Percentiles rank a stretch among this genome's conserved stretches.
phyloP scores from a whole-genome alignment of 2,888 invertebrate species.

The Geophilus truncorum region DNA sequence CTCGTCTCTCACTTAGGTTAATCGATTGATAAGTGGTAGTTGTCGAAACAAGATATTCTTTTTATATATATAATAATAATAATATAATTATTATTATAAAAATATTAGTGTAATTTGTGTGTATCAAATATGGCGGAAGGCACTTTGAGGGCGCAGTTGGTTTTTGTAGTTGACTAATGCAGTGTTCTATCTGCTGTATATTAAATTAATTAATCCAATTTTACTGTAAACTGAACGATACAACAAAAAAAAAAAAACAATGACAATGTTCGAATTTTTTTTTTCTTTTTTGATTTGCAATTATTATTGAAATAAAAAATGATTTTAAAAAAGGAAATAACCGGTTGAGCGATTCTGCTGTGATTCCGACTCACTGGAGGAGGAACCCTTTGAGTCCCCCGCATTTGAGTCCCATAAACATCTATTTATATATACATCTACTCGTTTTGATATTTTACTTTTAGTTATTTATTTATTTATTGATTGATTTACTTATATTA shows the following conservation, averaged over 20 bases:
- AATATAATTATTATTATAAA: constrained; percentile 6
- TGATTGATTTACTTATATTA: neutral
- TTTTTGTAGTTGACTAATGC: constrained; percentile 25
- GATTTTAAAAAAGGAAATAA: constrained; percentile 19
- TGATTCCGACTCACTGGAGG: constrained; percentile 27
- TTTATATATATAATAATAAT: constrained; percentile 25
- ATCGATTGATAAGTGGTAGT: constrained; percentile 27
- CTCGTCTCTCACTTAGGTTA: constrained; percentile 24
- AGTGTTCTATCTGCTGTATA: constrained; percentile 13
- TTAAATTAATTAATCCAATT: constrained; percentile 25
- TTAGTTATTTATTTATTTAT: neutral
- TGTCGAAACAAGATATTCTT: constrained; percentile 24
- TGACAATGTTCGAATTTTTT: constrained; percentile 23
- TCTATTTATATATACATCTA: neutral
- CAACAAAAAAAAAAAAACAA: too few species aligned
- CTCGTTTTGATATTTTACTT: neutral
- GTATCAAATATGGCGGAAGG: constrained; percentile 27
- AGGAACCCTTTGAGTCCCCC: constrained; percentile 30
- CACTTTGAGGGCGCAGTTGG: constrained; percentile 21
- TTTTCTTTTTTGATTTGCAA: constrained; percentile 13
- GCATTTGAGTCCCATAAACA: constrained; percentile 32
- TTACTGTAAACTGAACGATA: constrained; percentile 24
- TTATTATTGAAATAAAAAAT: constrained; percentile 25
- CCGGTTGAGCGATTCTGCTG: constrained; percentile 6
- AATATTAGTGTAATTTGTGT: constrained; percentile 24